These are phyloP conservation scores for Solea senegalensis DNA, from an alignment of 2,113 vertebrate species.

Conservation along the genomic window DNA sequence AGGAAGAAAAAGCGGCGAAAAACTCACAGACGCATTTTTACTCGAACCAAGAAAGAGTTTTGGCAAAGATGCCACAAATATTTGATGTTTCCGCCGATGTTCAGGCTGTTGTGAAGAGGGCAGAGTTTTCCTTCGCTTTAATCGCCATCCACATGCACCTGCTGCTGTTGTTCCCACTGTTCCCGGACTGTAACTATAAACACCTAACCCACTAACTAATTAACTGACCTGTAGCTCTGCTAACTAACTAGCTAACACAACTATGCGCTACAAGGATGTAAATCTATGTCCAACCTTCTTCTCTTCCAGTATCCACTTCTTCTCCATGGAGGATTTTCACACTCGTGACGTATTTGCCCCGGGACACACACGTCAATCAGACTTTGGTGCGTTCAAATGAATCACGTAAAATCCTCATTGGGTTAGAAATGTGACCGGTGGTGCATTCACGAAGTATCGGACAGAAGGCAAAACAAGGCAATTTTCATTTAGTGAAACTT, in stretches of 20 bases:
- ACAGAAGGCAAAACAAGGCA: no score
- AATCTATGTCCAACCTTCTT: not conserved
- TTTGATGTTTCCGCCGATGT: not conserved
- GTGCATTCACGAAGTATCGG: constrained; percentile 3
- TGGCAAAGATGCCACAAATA: not conserved
- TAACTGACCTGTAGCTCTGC: not conserved
- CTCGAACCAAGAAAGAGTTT: not conserved
- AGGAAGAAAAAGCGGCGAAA: no score
- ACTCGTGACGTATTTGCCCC: constrained; percentile 39
- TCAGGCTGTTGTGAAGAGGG: not conserved
- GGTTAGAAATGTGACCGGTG: not conserved
- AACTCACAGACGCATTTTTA: no score
- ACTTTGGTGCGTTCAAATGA: constrained; percentile 57
- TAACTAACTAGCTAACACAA: not conserved
- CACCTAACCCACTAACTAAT: not conserved
- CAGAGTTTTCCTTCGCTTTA: constrained; percentile 25
- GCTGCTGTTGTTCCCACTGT: constrained; percentile 24
- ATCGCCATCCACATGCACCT: constrained; percentile 68
- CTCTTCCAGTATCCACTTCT: not conserved
- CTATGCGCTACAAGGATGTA: no score
- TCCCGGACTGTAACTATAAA: not conserved
- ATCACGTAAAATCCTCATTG: constrained; percentile 22
- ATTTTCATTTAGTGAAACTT: no score
- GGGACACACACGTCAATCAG: constrained; percentile 63
- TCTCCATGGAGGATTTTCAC: constrained; percentile 30